Conservation (phyloP, 2,113 vertebrate species). For the Psophia crepitans region DNA sequence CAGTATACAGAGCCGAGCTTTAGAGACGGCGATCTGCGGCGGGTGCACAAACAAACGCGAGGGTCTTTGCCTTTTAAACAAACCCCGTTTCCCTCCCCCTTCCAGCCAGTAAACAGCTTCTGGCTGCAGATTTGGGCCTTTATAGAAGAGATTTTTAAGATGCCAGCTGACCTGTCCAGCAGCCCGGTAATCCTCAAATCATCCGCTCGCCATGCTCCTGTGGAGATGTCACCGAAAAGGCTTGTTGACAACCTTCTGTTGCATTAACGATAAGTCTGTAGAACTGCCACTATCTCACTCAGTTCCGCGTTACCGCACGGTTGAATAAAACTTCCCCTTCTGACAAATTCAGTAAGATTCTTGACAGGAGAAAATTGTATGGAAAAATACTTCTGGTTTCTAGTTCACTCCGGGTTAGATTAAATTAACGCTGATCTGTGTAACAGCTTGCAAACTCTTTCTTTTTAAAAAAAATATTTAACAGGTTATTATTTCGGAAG, state of each 20-base stretch:
- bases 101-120: conserved; percentile 51
- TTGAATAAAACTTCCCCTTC: neutral
- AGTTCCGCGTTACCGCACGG: neutral
- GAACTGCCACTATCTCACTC: neutral
- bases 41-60: neutral
- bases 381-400: neutral
- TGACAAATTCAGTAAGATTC: neutral
- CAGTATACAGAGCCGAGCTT: fast-evolving
- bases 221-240: conserved; percentile 44
- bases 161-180: conserved; percentile 58
- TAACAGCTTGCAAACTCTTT: neutral
- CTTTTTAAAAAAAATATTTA: neutral
- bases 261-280: conserved; percentile 38
- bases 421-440: neutral
- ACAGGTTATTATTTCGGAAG: neutral
- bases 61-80: neutral
- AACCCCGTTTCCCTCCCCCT: neutral
- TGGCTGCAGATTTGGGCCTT: conserved; percentile 45
- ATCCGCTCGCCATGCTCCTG: conserved; percentile 5
- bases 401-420: neutral
- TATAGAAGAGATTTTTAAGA: conserved; percentile 52
- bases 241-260: conserved; percentile 61
- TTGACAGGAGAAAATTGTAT: neutral
- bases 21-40: neutral
- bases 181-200: conserved; percentile 64